Evolutionary conservation across 2,888 invertebrate species (phyloP).

Genomic region (Cataglyphis altisquamis): DNA sequence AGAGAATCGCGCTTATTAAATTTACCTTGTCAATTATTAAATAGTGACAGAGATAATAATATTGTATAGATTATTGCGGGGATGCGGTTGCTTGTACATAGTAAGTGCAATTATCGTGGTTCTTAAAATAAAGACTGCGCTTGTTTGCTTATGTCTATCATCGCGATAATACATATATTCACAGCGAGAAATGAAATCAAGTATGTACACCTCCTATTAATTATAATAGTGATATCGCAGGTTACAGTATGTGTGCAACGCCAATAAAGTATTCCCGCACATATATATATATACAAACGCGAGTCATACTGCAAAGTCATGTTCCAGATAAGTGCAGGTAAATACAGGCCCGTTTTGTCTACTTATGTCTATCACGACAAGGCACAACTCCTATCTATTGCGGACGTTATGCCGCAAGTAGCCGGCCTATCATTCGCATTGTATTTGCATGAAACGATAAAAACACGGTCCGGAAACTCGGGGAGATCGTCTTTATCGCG

Average conservation of each 20-base stretch:
- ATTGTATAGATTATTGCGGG: not conserved
- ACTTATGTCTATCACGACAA: conserved; percentile 45
- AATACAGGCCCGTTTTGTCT: conserved; percentile 54
- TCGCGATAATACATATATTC: not conserved
- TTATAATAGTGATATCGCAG: conserved; percentile 4
- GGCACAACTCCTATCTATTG: conserved; percentile 36
- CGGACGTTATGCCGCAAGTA: conserved; percentile 48
- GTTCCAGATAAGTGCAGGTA: conserved; percentile 27
- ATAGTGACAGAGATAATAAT: not conserved
- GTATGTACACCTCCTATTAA: conserved; percentile 17
- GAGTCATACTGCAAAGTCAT: conserved; percentile 35
- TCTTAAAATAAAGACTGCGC: conserved; percentile 13
- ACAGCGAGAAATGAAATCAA: conserved; percentile 10
- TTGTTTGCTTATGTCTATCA: not conserved
- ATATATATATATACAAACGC: not conserved
- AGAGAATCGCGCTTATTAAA: not conserved
- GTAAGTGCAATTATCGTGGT: conserved; percentile 16
- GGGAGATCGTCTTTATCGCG: conserved; percentile 38
- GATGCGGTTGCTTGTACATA: not conserved
- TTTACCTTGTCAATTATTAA: conserved; percentile 19
- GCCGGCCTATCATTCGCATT: conserved; percentile 44
- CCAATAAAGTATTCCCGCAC: not conserved
- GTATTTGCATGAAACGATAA: conserved; percentile 51
- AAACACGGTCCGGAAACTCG: conserved; percentile 25
- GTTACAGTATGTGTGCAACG: not conserved